Conservation (phyloP, 2,113 vertebrate species). For the Neogobius melanostomus region DNA sequence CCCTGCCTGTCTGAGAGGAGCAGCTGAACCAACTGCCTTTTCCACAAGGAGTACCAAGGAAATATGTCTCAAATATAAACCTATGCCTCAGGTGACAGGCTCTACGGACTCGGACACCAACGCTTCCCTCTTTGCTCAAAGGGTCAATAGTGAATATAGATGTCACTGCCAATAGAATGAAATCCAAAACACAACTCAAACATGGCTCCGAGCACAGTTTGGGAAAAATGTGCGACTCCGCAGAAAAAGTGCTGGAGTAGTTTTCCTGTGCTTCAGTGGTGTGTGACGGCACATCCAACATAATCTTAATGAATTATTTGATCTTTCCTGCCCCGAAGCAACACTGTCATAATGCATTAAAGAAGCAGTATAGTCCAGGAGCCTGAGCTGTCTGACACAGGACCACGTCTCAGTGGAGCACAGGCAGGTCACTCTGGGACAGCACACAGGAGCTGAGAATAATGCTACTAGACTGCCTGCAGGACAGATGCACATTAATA, state of each 20-base stretch:
- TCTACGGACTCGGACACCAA: constrained; percentile 9
- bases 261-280: constrained; percentile 45
- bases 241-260: constrained; percentile 42
- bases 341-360: constrained; percentile 52
- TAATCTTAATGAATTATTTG: constrained; percentile 60
- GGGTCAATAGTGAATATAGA: constrained; percentile 12
- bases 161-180: constrained; percentile 37
- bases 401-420: constrained; percentile 44
- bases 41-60: constrained; percentile 42
- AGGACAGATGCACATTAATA: constrained; percentile 23
- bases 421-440: constrained; percentile 51
- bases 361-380: constrained; percentile 34
- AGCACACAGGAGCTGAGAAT: constrained; percentile 19
- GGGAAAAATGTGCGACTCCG: constrained; percentile 40
- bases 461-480: constrained; percentile 30
- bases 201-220: constrained; percentile 15
- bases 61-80: constrained; percentile 39
- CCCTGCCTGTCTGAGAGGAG: constrained; percentile 31
- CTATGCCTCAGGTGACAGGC: constrained; percentile 58
- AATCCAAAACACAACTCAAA: constrained; percentile 53
- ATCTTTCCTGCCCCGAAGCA: constrained; percentile 38
- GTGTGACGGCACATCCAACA: constrained; percentile 45
- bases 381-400: constrained; percentile 35
- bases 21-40: constrained; percentile 54
- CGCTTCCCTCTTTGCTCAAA: constrained; percentile 20